Conservation (phyloP, 1,140 invertebrate species). For the Choristoneura fumiferana region DNA sequence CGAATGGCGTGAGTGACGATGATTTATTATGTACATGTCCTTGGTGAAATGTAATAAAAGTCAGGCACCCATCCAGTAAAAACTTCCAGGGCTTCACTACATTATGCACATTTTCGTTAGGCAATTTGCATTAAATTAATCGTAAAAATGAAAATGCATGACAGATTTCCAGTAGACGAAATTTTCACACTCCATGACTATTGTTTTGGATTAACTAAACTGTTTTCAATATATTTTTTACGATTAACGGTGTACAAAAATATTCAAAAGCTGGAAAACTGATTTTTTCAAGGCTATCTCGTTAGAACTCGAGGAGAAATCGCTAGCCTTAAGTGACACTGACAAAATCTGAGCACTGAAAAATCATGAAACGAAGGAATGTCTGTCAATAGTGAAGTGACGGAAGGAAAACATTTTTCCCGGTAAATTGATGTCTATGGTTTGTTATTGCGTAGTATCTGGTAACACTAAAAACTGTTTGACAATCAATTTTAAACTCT, state of each 20-base stretch:
- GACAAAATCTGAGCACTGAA: slow-evolving; percentile 29
- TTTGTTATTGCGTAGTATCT: neutral
- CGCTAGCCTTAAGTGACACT: slow-evolving; percentile 29
- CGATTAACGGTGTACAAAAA: neutral
- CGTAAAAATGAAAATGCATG: slow-evolving; percentile 36
- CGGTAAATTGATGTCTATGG: neutral
- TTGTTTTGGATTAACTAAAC: neutral
- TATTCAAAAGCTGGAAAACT: slow-evolving; percentile 4
- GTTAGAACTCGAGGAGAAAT: neutral
- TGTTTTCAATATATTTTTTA: neutral
- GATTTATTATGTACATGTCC: slow-evolving; percentile 75
- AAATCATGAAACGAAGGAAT: slow-evolving; percentile 26
- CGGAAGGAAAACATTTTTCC: neutral
- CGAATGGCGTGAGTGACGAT: slow-evolving; percentile 62
- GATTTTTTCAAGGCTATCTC: neutral
- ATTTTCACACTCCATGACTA: neutral
- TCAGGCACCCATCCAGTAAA: slow-evolving; percentile 58
- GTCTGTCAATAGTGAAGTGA: slow-evolving; percentile 14
- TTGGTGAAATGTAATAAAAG: slow-evolving; percentile 61
- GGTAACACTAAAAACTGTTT: neutral
- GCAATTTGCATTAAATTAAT: slow-evolving; percentile 35
- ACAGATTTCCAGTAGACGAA: slow-evolving; percentile 1
- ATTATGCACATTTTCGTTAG: slow-evolving; percentile 29
- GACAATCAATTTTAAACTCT: too few relatives aligned
- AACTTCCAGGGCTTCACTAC: slow-evolving; percentile 36